Base-by-base conservation (phyloP, 2,113 vertebrate species). In the Mola mola region DNA sequence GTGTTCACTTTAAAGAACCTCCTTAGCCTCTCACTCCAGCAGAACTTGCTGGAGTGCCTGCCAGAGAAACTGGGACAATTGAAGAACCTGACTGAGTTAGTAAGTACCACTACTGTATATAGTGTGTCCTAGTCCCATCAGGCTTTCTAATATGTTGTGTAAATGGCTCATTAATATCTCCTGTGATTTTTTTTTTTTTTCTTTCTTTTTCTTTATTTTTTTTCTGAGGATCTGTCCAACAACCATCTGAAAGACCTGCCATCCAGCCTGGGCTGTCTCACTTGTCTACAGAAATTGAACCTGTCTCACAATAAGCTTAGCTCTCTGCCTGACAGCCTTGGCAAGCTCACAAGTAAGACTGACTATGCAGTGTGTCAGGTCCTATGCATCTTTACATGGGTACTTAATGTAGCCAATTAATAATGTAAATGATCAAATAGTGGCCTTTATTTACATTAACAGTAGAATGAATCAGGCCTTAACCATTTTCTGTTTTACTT, bases 271-370 rank as follows among this genome's bases (percentile, higher is more conserved):
- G 92, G 93, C 52, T 51, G 68, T 43, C 92, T 99, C 2, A 41
- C 62, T 42, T 85, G 72, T 37, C 78, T 99, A 22, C 80, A 93
- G 65, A 89, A 92, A 21, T 92, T 99, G 26, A 94, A 90, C 51
- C 55, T 99, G 81, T 83, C 92, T 73, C 82, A 84, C 62, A 99
- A 99, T 87, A 90, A 92, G 6, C 91, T 99, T 60, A 92, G 37
- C 81, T 83, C 21, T 51, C 93, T 99, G 43, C 96, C 97, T 9
- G 83, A 88, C 63, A 91, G 92, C 29, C 89, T 98, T 84, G 91
- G 87, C 31, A 76, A 78, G 51, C 94, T 99, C 92, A 93, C 81
- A 90, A 94, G 97, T 98, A 93, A 93, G 77, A n/a, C n/a, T n/a
- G n/a, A n/a, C n/a, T n/a, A n/a, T n/a, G n/a, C n/a, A n/a, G n/a